Conservation (phyloP, 2,888 invertebrate species). For the Callyntrura guangdongensis region DNA sequence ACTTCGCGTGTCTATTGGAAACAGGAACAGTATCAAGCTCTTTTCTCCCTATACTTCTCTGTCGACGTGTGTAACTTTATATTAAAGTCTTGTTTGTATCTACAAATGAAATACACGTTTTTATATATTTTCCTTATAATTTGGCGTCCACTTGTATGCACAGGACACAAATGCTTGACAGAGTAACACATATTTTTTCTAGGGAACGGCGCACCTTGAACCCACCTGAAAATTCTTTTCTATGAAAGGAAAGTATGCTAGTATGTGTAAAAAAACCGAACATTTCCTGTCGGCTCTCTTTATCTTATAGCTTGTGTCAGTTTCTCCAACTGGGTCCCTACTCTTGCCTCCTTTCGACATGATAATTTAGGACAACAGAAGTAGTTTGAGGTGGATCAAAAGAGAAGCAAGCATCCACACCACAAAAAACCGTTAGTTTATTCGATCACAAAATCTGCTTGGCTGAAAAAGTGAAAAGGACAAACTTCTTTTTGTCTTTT, state of each 20-base stretch:
- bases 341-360: conserved; percentile 49
- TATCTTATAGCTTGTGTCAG: conserved; percentile 61
- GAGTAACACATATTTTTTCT: not conserved
- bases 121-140: not conserved
- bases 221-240: not conserved
- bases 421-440: not conserved
- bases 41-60: too few species aligned
- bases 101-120: not conserved
- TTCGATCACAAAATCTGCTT: not conserved
- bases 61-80: too few species aligned
- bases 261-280: conserved; percentile 31
- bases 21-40: not conserved
- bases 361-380: conserved; percentile 35
- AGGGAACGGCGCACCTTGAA: too few species aligned
- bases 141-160: not conserved
- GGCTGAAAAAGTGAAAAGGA: not conserved
- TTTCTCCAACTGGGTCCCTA: conserved; percentile 62
- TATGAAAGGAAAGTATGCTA: not conserved
- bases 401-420: not conserved
- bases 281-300: not conserved
- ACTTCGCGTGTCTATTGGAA: not conserved
- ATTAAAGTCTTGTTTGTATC: too few species aligned
- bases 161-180: not conserved
- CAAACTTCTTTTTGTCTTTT: not conserved
- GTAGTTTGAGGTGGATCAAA: conserved; percentile 4